Percentiles rank a stretch among this genome's conserved stretches.
These are phyloP conservation scores for Scleropages formosus DNA, from an alignment of 2,797 vertebrate species.

Conservation along the genomic window DNA sequence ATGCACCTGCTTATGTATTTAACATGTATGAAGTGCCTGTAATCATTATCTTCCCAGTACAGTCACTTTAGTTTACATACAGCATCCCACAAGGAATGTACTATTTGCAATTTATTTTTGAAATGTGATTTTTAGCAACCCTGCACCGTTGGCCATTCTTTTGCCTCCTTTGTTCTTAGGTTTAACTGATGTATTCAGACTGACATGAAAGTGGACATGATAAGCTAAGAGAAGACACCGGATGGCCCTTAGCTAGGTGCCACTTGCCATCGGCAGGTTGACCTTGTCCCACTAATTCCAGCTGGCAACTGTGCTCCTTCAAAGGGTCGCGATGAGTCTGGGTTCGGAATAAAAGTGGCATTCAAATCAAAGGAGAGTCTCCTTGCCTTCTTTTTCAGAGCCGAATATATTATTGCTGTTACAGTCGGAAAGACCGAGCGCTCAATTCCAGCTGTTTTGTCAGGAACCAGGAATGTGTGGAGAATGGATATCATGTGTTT, in stretches of 20 bases:
- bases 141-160: constrained; percentile 42
- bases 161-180: constrained; percentile 48
- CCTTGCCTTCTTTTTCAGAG: constrained; percentile 12
- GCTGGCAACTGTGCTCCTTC: constrained; percentile 52
- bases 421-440: constrained; percentile 28
- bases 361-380: constrained; percentile 28
- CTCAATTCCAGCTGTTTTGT: constrained; percentile 33
- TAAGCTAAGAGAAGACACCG: constrained; percentile 60
- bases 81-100: background rate
- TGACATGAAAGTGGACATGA: constrained; percentile 62
- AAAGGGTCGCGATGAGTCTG: constrained; percentile 25
- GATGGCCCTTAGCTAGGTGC: constrained; percentile 54
- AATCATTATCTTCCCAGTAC: background rate
- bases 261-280: constrained; percentile 59
- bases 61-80: background rate
- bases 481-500: constrained; percentile 47
- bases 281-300: constrained; percentile 67
- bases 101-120: constrained; percentile 1
- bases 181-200: constrained; percentile 62
- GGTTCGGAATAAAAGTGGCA: constrained; percentile 26
- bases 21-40: background rate
- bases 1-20: background rate
- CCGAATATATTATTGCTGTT: constrained; percentile 43
- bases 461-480: constrained; percentile 45
- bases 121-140: constrained; percentile 16